These are phyloP conservation scores for Canis aureus DNA, from an alignment of 2,113 vertebrate species.

Conservation along the genomic window DNA sequence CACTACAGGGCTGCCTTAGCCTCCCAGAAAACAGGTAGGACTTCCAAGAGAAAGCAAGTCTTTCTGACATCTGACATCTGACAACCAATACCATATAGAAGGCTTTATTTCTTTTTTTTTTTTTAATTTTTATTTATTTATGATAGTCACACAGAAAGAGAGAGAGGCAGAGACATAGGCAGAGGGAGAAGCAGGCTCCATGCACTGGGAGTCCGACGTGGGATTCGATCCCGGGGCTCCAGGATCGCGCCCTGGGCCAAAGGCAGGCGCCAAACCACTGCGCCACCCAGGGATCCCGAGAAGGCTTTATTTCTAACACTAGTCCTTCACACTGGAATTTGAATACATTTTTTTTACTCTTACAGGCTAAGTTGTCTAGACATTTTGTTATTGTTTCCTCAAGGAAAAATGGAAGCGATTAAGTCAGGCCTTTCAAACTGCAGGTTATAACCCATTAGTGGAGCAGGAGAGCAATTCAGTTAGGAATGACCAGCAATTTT, in stretches of 20 bases:
- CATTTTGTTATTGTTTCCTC: conserved; percentile 5
- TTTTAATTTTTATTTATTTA: no score
- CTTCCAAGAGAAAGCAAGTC: background rate
- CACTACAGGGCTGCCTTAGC: background rate
- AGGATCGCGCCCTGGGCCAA: no score
- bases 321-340: background rate
- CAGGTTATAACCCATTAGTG: background rate
- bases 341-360: conserved; percentile 2
- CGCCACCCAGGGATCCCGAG: no score
- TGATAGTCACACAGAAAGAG: no score
- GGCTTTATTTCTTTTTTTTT: background rate
- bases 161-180: no score
- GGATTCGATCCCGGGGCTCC: no score
- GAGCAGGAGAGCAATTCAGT: background rate
- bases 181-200: no score
- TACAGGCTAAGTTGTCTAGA: background rate
- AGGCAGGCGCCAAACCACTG: no score
- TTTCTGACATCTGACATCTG: background rate
- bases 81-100: background rate
- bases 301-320: background rate
- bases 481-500: background rate
- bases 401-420: conserved; percentile 3
- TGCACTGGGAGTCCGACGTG: no score
- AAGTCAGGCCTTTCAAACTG: conserved; percentile 21
- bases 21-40: background rate